A percentile compares a stretch with the other conserved stretches of the same genome.
phyloP scores from a whole-genome alignment of 2,113 vertebrate species.

The Abramis brama region DNA sequence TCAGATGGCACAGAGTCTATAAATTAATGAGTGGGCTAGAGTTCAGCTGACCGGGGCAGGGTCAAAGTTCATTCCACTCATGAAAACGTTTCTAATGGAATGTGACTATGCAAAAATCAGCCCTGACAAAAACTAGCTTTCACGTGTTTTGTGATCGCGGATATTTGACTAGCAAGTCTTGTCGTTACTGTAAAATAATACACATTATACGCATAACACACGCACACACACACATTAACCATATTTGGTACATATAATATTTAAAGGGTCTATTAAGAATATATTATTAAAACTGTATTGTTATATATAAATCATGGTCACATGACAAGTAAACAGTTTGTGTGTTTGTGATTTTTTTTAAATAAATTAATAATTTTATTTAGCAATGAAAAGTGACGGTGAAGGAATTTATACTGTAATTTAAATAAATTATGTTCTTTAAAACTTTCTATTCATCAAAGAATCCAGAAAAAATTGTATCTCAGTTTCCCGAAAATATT shows the following conservation, averaged over 20 bases:
- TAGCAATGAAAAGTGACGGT: too few species aligned
- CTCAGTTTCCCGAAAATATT: too few species aligned
- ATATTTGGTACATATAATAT: not conserved
- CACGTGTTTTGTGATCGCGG: not conserved
- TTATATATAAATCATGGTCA: not conserved
- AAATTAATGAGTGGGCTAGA: constrained; percentile 57
- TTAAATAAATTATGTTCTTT: too few species aligned
- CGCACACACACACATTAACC: not conserved
- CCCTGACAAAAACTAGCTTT: not conserved
- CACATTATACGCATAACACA: not conserved
- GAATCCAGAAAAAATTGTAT: too few species aligned
- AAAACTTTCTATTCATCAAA: too few species aligned
- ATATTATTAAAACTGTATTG: not conserved
- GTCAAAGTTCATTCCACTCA: constrained; percentile 57
- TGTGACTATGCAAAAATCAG: constrained; percentile 42
- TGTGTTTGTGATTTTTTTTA: too few species aligned
- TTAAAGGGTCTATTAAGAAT: not conserved
- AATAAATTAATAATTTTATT: too few species aligned
- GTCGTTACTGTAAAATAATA: too few species aligned
- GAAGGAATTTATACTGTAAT: too few species aligned
- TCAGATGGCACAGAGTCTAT: constrained; percentile 56
- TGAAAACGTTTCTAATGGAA: constrained; percentile 48
- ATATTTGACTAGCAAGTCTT: not conserved
- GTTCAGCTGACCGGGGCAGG: constrained; percentile 49
- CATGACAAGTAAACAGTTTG: not conserved